Percentiles rank a stretch among this genome's conserved stretches.
phyloP scores from a whole-genome alignment of 2,113 vertebrate genomes.

The Cyanocitta stelleri region DNA sequence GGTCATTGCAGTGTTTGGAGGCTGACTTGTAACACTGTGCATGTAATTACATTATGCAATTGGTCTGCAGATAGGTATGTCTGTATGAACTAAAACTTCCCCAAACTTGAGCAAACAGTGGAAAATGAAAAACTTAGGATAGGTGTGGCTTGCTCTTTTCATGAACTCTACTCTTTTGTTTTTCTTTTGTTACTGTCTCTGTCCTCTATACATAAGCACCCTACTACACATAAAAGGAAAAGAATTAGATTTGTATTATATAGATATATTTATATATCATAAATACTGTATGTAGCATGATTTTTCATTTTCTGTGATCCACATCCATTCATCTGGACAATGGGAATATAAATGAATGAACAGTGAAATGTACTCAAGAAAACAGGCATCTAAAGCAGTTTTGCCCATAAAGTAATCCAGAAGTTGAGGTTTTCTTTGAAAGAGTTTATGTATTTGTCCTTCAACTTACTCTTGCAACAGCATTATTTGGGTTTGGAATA shows the following conservation, averaged over 20 bases:
- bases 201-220: background rate
- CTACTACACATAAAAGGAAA: background rate
- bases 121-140: constrained; percentile 33
- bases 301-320: background rate
- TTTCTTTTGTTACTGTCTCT: background rate
- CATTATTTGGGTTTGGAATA: background rate
- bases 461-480: background rate
- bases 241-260: background rate
- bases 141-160: background rate
- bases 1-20: background rate
- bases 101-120: constrained; percentile 19
- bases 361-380: background rate
- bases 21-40: background rate
- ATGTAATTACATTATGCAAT: background rate
- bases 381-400: background rate
- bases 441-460: background rate
- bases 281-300: background rate
- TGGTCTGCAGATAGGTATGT: background rate
- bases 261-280: background rate
- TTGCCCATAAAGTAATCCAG: background rate
- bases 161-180: background rate
- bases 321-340: background rate
- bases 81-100: background rate
- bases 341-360: background rate
- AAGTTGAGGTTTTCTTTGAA: background rate